These are phyloP conservation scores for Luperina nickerlii DNA, from an alignment of 2,888 invertebrate species.

Conservation along the genomic window DNA sequence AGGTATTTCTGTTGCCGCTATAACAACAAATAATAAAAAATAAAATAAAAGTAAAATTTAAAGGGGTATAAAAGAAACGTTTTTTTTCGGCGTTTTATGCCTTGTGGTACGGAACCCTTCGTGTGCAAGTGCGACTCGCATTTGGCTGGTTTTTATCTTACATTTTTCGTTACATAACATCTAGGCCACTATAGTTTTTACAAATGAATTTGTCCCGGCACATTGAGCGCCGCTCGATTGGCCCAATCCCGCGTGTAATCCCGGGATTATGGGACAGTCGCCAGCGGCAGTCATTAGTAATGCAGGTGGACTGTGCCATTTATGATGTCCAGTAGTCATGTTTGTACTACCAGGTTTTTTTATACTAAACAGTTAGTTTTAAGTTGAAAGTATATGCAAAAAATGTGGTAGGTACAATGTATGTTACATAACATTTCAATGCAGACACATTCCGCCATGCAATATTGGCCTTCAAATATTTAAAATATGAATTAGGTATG, in stretches of 20 bases:
- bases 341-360: not conserved
- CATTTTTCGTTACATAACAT: not conserved
- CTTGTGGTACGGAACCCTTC: too few species aligned
- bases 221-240: slow-evolving; percentile 39
- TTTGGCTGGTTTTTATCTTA: not conserved
- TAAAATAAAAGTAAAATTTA: too few species aligned
- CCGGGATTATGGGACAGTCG: slow-evolving; percentile 57
- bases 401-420: not conserved
- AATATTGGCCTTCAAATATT: not conserved
- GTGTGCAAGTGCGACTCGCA: too few species aligned
- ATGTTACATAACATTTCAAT: not conserved
- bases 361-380: not conserved
- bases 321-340: slow-evolving; percentile 14
- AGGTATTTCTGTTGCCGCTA: too few species aligned
- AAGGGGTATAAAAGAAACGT: too few species aligned
- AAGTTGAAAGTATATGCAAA: not conserved
- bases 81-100: too few species aligned
- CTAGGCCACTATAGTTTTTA: slow-evolving; percentile 27
- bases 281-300: slow-evolving; percentile 57
- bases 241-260: slow-evolving; percentile 56
- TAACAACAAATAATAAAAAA: too few species aligned
- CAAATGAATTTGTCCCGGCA: slow-evolving; percentile 37
- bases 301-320: slow-evolving; percentile 37
- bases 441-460: not conserved
- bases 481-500: not conserved